phyloP scores from a whole-genome alignment of 2,888 invertebrate species.

The Drosophila ochracea region DNA sequence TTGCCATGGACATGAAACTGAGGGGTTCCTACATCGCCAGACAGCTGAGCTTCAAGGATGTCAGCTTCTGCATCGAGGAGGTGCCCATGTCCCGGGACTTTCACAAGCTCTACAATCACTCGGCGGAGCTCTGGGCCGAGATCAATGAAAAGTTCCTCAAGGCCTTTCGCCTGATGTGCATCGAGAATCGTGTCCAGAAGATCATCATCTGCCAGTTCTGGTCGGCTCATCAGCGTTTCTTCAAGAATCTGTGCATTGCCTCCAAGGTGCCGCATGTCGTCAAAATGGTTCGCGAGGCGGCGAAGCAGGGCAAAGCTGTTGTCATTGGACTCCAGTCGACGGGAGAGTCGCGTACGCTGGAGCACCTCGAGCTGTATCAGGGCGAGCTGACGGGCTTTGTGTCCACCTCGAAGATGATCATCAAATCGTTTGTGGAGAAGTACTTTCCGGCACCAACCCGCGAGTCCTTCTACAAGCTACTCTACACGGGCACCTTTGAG shows the following conservation, averaged over 20 bases:
- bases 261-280: conserved; percentile 95
- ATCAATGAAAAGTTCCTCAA: conserved; percentile 98
- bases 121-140: conserved; percentile 98
- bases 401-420: conserved; percentile 95
- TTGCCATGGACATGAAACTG: conserved; percentile 99
- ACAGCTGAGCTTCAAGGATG: conserved; percentile 99
- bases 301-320: conserved; percentile 97
- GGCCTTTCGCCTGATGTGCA: conserved; percentile 96
- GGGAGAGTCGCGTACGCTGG: conserved; percentile 98
- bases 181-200: conserved; percentile 96
- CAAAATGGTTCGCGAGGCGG: conserved; percentile 91
- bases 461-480: conserved; percentile 90
- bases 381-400: conserved; percentile 99
- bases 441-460: conserved; percentile 99
- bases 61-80: conserved; percentile 98
- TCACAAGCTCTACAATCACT: conserved; percentile 95
- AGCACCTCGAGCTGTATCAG: conserved; percentile 97
- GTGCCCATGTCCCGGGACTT: conserved; percentile 95
- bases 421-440: conserved; percentile 98
- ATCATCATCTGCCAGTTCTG: conserved; percentile 99
- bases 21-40: conserved; percentile 99
- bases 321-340: conserved; percentile 99
- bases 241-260: conserved; percentile 99
- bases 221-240: conserved; percentile 99
- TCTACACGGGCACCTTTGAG: conserved; percentile 81